Evolutionary conservation across 1,140 invertebrate genomes (phyloP).

Genomic region (Lepidotrigona ventralis): DNA sequence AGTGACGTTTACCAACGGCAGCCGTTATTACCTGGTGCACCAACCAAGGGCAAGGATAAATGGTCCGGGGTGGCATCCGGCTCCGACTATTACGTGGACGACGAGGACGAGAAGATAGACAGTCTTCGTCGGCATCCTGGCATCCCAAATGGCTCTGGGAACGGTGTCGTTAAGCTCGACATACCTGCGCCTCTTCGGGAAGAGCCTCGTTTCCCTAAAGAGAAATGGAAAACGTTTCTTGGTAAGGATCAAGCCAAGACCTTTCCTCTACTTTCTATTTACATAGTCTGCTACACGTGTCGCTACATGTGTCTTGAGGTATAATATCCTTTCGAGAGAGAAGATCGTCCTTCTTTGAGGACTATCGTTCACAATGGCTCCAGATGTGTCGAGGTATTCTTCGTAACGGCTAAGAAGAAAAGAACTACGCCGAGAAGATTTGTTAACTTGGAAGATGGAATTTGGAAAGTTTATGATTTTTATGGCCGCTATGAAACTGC

Average conservation of each 20-base stretch:
- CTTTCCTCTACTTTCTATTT: neutral
- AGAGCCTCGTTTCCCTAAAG: conserved; percentile 85
- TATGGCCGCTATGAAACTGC: neutral
- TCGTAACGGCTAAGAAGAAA: neutral
- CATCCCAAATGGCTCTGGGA: conserved; percentile 74
- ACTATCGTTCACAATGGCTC: neutral
- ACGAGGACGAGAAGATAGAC: conserved; percentile 77
- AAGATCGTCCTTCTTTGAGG: neutral
- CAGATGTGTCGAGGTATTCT: neutral
- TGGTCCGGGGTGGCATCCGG: conserved; percentile 73
- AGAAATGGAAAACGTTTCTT: conserved; percentile 86
- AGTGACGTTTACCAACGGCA: conserved; percentile 81
- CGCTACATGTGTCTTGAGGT: neutral
- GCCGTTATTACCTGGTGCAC: conserved; percentile 77
- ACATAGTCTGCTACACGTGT: neutral
- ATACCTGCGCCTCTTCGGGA: conserved; percentile 82
- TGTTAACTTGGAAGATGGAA: neutral
- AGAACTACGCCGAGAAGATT: neutral
- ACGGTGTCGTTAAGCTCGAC: conserved; percentile 81
- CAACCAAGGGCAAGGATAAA: conserved; percentile 76
- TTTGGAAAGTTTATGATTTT: neutral
- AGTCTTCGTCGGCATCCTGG: conserved; percentile 70
- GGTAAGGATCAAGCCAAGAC: conserved; percentile 73
- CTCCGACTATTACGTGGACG: conserved; percentile 78
- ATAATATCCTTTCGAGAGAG: neutral